Base-by-base conservation (phyloP, 2,797 vertebrate genomes). In the Australoheros facetus region DNA sequence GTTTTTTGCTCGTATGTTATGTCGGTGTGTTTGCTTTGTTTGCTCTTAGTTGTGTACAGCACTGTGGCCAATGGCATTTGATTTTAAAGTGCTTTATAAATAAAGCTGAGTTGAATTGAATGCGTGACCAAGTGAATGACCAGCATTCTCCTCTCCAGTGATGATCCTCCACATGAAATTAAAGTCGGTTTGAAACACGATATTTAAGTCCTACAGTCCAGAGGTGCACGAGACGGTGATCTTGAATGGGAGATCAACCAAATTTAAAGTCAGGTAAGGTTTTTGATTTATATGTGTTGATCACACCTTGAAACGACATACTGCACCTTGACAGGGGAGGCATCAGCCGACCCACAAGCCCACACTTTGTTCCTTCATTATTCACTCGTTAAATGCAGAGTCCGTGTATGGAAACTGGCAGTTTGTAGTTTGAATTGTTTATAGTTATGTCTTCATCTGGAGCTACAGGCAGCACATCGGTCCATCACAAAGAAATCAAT, bases 211-310 rank as follows among this genome's bases (percentile, higher is more conserved):
- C 30, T 60, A 32, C 45, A 48, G 14, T 51, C 3, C 16, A 48
- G 45, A 17, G 2, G 1, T 13, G 58, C 32, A 0, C 3, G 2
- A 59, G 30, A 59, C 19, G 17, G 11, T 21, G 34, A 39, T 23
- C 34, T 14, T 39, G 12, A 62, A 39, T 62, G 34, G 21, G 14
- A 9, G n/a, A 23, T 23, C 0, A 0, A 11, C 8, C 9, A 37
- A 37, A 37, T 3, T 39, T 39, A 39, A 62, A 39, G 37, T 3
- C 32, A 3, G 37, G 37, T 39, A 39, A 39, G 11, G 32, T 21
- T 34, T 7, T 39, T 60, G 21, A 39, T 37, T 39, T 39, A 1
- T 21, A 39, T 39, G 32, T 3, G 0, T 21, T 2, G 6, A 8
- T 39, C 34, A 14, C 21, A 26, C 23, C 21, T 14, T 56, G 26